These are phyloP conservation scores for Serranochromis macrocephalus DNA, from an alignment of 2,113 vertebrate genomes.

Conservation along the genomic window DNA sequence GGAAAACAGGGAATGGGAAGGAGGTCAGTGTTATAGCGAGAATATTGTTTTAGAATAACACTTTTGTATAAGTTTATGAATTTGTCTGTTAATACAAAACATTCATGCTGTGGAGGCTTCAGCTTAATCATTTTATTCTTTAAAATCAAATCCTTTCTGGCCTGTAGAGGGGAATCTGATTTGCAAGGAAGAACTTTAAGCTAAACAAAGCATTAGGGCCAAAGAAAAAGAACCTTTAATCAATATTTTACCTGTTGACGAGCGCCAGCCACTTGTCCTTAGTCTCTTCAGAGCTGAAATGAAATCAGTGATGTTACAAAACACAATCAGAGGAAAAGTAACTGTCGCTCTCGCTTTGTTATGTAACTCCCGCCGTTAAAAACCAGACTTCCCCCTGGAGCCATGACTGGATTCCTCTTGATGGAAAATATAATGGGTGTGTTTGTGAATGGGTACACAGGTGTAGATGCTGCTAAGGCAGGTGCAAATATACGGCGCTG, in stretches of 20 bases:
- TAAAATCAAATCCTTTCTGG: background rate
- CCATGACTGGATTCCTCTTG: constrained; percentile 3
- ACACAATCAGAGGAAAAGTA: background rate
- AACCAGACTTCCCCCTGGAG: background rate
- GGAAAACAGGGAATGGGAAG: background rate
- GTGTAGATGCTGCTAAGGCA: background rate
- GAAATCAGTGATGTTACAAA: background rate
- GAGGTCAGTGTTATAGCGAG: background rate
- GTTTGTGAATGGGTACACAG: background rate
- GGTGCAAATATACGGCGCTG: background rate
- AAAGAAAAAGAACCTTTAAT: background rate
- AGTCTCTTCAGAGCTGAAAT: constrained; percentile 79
- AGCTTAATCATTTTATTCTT: background rate
- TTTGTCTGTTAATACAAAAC: background rate
- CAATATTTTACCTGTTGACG: constrained; percentile 75
- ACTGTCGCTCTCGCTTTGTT: background rate
- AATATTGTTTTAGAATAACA: background rate
- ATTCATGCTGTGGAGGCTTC: background rate
- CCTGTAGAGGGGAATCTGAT: rapidly evolving
- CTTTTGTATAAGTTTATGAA: background rate
- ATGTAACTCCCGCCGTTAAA: background rate
- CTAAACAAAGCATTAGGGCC: rapidly evolving
- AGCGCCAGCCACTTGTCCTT: constrained; percentile 88
- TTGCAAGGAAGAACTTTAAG: background rate
- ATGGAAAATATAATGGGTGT: background rate